Conservation (phyloP, 2,888 invertebrate genomes). For the Diaprepes abbreviatus region DNA sequence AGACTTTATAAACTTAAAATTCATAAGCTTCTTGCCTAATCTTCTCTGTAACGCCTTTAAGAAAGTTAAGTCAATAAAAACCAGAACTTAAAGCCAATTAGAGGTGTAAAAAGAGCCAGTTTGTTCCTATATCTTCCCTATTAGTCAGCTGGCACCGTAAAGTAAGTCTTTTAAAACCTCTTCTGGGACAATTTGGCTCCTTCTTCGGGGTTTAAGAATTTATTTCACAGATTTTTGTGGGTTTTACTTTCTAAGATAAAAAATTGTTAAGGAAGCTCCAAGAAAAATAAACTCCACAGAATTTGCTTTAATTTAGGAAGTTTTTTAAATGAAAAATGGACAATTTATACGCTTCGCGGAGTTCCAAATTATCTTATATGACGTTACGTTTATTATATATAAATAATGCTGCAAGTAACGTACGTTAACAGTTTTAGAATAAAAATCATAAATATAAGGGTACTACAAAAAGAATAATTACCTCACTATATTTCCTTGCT, state of each 20-base stretch:
- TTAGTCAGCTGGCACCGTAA: slow-evolving; percentile 16
- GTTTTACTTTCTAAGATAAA: background rate
- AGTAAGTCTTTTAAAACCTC: slow-evolving; percentile 5
- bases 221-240: background rate
- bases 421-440: no score
- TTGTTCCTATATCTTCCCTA: slow-evolving; percentile 18
- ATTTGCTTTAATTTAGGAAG: no score
- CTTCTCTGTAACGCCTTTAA: background rate
- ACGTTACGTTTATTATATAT: no score
- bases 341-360: no score
- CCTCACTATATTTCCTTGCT: no score
- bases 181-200: background rate
- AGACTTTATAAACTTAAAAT: background rate
- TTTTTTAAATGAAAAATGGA: no score
- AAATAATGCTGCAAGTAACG: no score
- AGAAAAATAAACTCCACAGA: background rate
- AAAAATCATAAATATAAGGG: no score
- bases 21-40: background rate
- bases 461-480: no score
- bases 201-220: background rate
- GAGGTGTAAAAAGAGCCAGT: slow-evolving; percentile 9
- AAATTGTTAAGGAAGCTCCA: background rate
- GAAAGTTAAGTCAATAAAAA: slow-evolving; percentile 11
- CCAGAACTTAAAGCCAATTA: slow-evolving; percentile 16
- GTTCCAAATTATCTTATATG: no score